These are phyloP conservation scores for Tokudaia muenninki DNA, from an alignment of 2,797 vertebrate genomes.

Conservation along the genomic window DNA sequence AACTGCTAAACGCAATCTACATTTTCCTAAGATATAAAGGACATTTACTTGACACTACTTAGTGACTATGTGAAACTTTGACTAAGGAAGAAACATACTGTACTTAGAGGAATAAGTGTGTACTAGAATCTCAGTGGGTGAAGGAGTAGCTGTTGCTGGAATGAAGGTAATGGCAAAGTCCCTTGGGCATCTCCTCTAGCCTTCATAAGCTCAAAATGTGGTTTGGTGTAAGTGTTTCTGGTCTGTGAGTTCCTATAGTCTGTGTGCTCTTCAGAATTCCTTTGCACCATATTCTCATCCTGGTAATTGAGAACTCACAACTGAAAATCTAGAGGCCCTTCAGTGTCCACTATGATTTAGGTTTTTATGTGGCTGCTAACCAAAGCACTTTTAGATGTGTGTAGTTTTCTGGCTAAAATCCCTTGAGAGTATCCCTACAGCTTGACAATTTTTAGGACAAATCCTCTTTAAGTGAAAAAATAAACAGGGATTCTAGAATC, in stretches of 20 bases:
- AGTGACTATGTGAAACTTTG: neutral
- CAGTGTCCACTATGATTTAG: neutral
- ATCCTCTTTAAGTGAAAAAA: slow-evolving; percentile 74
- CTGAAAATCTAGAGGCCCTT: neutral
- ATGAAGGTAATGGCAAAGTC: neutral
- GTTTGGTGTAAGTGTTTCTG: slow-evolving; percentile 26
- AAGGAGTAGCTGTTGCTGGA: neutral
- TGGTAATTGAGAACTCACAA: slow-evolving; percentile 47
- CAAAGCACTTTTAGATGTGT: slow-evolving; percentile 56
- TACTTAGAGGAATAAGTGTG: neutral
- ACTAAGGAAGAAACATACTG: neutral
- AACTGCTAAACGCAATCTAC: neutral
- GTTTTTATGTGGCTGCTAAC: neutral
- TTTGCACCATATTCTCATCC: neutral
- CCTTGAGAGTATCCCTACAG: slow-evolving; percentile 60
- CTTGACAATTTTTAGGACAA: slow-evolving; percentile 68
- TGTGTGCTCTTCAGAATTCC: neutral
- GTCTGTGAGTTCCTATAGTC: neutral
- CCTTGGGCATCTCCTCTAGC: neutral
- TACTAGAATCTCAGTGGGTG: neutral
- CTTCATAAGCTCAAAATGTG: slow-evolving; percentile 20
- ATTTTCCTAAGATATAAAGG: slow-evolving; percentile 7
- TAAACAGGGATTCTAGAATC: slow-evolving; percentile 69
- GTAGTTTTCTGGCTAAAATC: slow-evolving; percentile 56
- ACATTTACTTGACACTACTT: neutral